These are phyloP conservation scores for Ispidina picta DNA, from an alignment of 2,797 vertebrate species.

Conservation along the genomic window DNA sequence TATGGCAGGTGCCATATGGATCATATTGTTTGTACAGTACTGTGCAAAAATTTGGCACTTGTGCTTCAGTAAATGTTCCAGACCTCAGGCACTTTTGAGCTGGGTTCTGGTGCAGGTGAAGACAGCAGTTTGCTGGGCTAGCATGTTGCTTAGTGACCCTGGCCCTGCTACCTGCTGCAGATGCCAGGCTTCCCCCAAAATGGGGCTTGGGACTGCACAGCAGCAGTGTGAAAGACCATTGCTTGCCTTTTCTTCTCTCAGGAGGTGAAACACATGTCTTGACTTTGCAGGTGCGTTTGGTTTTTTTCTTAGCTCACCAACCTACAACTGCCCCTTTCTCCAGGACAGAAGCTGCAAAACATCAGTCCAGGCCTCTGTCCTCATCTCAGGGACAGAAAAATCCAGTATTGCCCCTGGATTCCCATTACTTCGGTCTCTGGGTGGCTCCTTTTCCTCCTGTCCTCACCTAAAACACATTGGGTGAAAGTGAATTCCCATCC, in stretches of 20 bases:
- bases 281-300: background rate
- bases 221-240: background rate
- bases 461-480: background rate
- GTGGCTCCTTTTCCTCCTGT: background rate
- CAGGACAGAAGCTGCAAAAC: background rate
- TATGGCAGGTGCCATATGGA: background rate
- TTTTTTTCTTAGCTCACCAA: background rate
- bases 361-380: background rate
- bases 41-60: background rate
- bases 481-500: background rate
- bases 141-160: background rate
- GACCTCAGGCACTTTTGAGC: rapidly evolving
- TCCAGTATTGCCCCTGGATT: background rate
- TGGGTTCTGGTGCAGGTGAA: background rate
- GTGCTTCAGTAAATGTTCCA: background rate
- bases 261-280: background rate
- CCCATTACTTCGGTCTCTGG: background rate
- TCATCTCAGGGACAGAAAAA: background rate
- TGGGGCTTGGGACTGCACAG: background rate
- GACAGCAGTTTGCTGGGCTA: rapidly evolving
- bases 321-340: background rate
- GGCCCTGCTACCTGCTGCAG: background rate
- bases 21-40: background rate
- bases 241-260: background rate
- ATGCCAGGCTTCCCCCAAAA: background rate